Evolutionary conservation across 2,113 vertebrate species (phyloP), one percentile per base, ranked within the genome.

Genomic region (Clarias batrachus): DNA sequence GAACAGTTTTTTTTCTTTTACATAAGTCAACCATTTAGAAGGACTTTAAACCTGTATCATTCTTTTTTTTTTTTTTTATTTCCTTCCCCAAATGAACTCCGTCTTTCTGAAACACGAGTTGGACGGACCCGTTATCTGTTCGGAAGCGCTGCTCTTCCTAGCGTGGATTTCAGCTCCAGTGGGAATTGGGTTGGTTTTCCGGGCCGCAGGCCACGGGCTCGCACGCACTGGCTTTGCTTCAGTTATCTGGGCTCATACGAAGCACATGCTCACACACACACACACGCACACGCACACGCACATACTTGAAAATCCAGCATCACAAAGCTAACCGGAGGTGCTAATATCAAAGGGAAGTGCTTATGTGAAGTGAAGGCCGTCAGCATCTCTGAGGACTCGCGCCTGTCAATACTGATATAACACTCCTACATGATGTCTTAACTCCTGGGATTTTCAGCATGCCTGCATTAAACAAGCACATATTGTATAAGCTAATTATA

Each of bases 121-220:
- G 48, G 74, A 68, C 37, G 27, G 63, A 62, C 56, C 17, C 71
- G 81, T 54, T 78, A 83, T 80, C 85, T 66, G 57, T 77, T 85
- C 70, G 60, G 77, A 87, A 87, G 70, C 33, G 4, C 77, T 77
- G 65, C 85, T 89, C 76, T 81, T 76, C 52, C 11, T 77, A 76
- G 66, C 52, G 10, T 70, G 30, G 70, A 81, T 68, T 87, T 82
- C 70, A 56, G 60, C 60, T 81, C 88, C 60, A 25, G 27, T 89
- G 83, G 86, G 86, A 85, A 83, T 56, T 11, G 71, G 76, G 71
- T 79, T 76, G 59, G 74, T 87, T 76, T 82, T 56, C 54, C 41
- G 14, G 86, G 25, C 85, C 16, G 37, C 27, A 25, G 66, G 83
- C 86, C 88, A 89, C 86, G 86, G 83, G 86, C 73, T 86, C 54